A percentile compares a stretch with the other conserved stretches of the same genome.
These are phyloP conservation scores for Rhinophrynus dorsalis DNA, from an alignment of 2,797 vertebrate species.

Conservation along the genomic window DNA sequence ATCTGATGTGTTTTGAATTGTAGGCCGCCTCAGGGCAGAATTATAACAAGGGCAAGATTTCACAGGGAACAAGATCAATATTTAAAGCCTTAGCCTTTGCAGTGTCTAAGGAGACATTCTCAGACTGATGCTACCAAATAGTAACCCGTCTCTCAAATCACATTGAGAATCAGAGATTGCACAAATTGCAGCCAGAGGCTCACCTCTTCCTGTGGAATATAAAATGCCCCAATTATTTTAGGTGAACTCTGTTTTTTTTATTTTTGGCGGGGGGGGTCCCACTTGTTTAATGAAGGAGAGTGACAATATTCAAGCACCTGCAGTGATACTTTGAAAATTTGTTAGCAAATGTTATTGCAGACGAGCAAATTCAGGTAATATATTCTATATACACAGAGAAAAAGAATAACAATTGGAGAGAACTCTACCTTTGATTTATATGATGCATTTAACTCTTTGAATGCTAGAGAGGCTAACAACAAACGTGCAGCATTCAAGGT, in stretches of 20 bases:
- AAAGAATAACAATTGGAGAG: too few relatives aligned
- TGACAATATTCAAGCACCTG: background rate
- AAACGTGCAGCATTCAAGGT: too few relatives aligned
- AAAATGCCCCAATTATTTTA: constrained; percentile 18
- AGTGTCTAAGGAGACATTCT: constrained; percentile 31
- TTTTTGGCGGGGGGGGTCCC: too few relatives aligned
- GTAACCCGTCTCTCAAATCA: constrained; percentile 27
- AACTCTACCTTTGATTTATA: too few relatives aligned
- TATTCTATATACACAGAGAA: too few relatives aligned
- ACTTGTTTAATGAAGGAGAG: too few relatives aligned
- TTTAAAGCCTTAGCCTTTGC: constrained; percentile 43
- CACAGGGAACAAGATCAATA: constrained; percentile 48
- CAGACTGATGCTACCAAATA: constrained; percentile 28
- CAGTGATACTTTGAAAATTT: background rate
- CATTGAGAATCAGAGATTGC: constrained; percentile 28
- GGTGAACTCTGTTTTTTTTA: background rate
- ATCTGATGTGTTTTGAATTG: constrained; percentile 44
- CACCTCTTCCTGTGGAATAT: background rate
- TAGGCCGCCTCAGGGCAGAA: constrained; percentile 36
- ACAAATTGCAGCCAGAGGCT: constrained; percentile 30
- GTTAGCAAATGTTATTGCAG: too few relatives aligned
- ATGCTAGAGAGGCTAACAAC: too few relatives aligned
- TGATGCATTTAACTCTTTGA: too few relatives aligned
- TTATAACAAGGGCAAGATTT: constrained; percentile 41
- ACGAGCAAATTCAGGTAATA: too few relatives aligned